Percentiles rank a stretch among this genome's conserved stretches.
phyloP scores from a whole-genome alignment of 2,888 invertebrate genomes.

The Biston betularia region DNA sequence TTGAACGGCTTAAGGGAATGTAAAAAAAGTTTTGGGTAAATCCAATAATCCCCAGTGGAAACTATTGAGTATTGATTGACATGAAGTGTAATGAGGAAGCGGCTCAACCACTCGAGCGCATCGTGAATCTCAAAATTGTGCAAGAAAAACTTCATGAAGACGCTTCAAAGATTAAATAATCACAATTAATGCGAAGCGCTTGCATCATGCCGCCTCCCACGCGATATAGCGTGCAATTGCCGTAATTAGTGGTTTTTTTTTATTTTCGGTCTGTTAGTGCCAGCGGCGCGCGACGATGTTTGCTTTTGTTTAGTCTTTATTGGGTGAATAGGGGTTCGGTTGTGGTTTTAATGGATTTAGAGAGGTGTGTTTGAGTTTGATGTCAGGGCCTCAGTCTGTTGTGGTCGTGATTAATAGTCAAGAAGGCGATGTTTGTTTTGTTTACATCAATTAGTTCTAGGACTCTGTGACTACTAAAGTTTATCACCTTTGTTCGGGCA shows the following conservation, averaged over 20 bases:
- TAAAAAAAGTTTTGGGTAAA: conserved; percentile 10
- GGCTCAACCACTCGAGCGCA: conserved; percentile 22
- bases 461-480: too few species aligned
- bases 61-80: conserved; percentile 13
- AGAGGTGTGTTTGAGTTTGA: conserved; percentile 11
- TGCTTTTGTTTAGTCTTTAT: conserved; percentile 30
- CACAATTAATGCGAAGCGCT: conserved; percentile 59
- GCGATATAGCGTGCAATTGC: conserved; percentile 68
- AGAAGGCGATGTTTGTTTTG: background rate
- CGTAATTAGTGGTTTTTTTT: conserved; percentile 66
- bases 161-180: conserved; percentile 64
- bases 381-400: conserved; percentile 12
- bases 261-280: conserved; percentile 64
- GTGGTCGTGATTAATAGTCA: too few species aligned
- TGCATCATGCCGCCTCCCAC: conserved; percentile 64
- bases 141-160: conserved; percentile 54
- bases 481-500: too few species aligned
- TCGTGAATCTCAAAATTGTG: conserved; percentile 40
- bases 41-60: conserved; percentile 9
- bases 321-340: conserved; percentile 10
- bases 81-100: conserved; percentile 33
- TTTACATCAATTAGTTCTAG: too few species aligned
- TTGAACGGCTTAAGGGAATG: background rate
- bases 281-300: conserved; percentile 36
- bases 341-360: conserved; percentile 16